A percentile compares a stretch with the other conserved stretches of the same genome.
Evolutionary conservation across 1,140 invertebrate genomes (phyloP).

Genomic region (roundworm (Caenorhabditis elegans)): DNA sequence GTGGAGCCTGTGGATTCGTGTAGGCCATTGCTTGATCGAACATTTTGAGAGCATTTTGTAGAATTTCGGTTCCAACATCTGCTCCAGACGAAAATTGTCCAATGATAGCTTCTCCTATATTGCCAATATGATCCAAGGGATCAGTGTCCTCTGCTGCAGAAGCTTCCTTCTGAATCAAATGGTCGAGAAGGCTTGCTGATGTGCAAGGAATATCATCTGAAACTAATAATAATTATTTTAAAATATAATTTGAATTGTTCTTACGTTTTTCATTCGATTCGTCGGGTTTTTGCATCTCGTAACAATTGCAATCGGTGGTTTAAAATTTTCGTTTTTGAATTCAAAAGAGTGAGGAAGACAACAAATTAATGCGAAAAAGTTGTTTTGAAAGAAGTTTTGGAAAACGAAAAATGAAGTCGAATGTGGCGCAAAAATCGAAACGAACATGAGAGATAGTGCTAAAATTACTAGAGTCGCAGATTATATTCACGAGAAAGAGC

Average conservation of each 20-base stretch:
- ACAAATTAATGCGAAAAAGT: neutral
- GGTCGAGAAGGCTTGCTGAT: neutral
- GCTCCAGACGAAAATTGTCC: neutral
- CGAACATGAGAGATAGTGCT: neutral
- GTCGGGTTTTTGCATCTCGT: too few relatives aligned
- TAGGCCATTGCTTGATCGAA: neutral
- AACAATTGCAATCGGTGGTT: too few relatives aligned
- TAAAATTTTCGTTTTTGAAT: too few relatives aligned
- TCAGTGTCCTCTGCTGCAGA: neutral
- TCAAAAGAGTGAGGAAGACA: too few relatives aligned
- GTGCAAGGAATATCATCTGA: neutral
- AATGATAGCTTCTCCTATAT: neutral
- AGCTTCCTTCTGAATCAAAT: neutral
- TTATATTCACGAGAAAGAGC: neutral
- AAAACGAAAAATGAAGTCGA: neutral
- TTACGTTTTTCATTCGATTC: too few relatives aligned
- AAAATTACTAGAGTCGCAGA: neutral
- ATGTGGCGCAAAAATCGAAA: slow-evolving; percentile 14
- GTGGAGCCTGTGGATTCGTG: neutral
- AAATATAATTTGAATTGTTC: too few relatives aligned
- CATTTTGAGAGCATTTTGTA: neutral
- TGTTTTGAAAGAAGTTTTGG: neutral
- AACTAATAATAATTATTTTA: too few relatives aligned
- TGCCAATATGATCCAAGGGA: neutral
- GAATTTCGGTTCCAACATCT: neutral